phyloP scores from a whole-genome alignment of 2,113 vertebrate species.

The Balaenoptera acutorostrata region DNA sequence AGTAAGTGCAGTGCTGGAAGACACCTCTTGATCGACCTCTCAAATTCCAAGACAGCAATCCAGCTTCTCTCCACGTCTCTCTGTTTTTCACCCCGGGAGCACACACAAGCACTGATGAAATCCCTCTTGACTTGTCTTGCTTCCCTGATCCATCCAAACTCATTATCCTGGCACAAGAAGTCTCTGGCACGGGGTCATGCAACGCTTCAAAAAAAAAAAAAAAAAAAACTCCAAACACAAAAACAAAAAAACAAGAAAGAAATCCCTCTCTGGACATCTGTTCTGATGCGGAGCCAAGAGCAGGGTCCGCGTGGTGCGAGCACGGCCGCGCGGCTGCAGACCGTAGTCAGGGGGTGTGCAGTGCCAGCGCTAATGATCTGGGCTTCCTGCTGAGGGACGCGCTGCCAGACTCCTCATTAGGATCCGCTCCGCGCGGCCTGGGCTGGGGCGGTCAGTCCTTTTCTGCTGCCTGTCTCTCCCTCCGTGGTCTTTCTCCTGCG shows the following conservation, averaged over 20 bases:
- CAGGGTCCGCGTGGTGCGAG: conserved; percentile 69
- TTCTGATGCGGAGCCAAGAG: conserved; percentile 74
- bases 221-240: conserved; percentile 2
- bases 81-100: conserved; percentile 15
- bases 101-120: rapidly evolving
- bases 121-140: conserved; percentile 48
- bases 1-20: background rate
- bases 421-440: conserved; percentile 59
- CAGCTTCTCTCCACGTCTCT: conserved; percentile 29
- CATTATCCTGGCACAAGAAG: conserved; percentile 75
- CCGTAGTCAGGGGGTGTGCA: conserved; percentile 63
- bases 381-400: conserved; percentile 72
- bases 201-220: conserved; percentile 33
- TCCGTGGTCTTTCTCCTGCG: background rate
- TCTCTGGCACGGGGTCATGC: conserved; percentile 75
- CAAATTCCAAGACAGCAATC: conserved; percentile 63
- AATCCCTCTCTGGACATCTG: conserved; percentile 78
- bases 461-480: background rate
- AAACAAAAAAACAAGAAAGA: conserved; percentile 64
- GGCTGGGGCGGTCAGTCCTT: conserved; percentile 61
- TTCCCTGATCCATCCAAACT: conserved; percentile 73
- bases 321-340: conserved; percentile 59
- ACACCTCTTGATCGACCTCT: conserved; percentile 58
- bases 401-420: conserved; percentile 80
- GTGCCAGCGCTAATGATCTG: conserved; percentile 78